Conservation (phyloP, 1,140 invertebrate genomes). For the Agrilus planipennis region DNA sequence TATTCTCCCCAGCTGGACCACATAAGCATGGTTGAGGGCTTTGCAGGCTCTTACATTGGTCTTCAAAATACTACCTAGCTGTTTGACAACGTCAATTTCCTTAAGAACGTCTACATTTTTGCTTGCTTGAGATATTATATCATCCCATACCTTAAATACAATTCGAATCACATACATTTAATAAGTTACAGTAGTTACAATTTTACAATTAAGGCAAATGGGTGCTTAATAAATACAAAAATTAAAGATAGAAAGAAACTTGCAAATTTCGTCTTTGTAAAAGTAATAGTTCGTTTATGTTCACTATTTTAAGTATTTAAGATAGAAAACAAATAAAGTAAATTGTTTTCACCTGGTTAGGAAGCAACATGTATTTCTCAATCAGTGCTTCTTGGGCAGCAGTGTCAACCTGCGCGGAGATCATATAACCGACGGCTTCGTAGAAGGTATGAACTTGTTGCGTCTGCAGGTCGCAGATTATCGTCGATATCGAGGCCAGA, state of each 20-base stretch:
- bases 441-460: slow-evolving; percentile 97
- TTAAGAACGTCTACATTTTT: slow-evolving; percentile 95
- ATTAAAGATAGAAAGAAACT: no score
- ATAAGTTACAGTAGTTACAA: no score
- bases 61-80: slow-evolving; percentile 94
- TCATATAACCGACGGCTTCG: slow-evolving; percentile 99
- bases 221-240: no score
- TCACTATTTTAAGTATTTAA: no score
- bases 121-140: slow-evolving; percentile 93
- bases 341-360: slow-evolving; percentile 66
- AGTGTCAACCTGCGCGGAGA: slow-evolving; percentile 86
- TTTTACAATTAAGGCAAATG: no score
- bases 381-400: slow-evolving; percentile 85
- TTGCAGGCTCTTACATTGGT: slow-evolving; percentile 98
- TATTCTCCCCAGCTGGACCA: slow-evolving; percentile 88
- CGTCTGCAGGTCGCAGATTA: slow-evolving; percentile 97
- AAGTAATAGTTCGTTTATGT: no score
- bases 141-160: slow-evolving; percentile 72
- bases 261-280: no score
- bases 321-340: no score
- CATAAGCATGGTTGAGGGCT: slow-evolving; percentile 92
- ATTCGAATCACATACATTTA: no score
- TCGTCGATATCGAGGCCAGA: slow-evolving; percentile 86
- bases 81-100: slow-evolving; percentile 93
- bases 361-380: slow-evolving; percentile 94